Base-by-base conservation (phyloP, 2,888 invertebrate genomes). In the Carabus problematicus region DNA sequence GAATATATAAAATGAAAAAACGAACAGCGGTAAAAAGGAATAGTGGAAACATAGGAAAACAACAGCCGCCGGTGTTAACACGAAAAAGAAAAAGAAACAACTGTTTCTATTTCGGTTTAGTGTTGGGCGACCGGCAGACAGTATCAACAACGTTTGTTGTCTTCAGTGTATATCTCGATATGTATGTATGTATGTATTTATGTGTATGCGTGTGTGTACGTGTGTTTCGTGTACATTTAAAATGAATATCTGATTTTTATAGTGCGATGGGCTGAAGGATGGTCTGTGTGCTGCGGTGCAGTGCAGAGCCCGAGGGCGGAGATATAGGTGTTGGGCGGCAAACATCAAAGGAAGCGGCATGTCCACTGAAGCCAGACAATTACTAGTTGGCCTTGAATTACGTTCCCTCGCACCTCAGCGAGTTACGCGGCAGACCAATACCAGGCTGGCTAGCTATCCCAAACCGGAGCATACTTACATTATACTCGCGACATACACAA, bases 351-450 rank as follows among this genome's bases (percentile, higher is more conserved):
- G 74, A 59, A 73, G 66, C 75, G 75, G 75, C 73, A 54, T 72
- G 71, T 71, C 72, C 74, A 74, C 74, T 75, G 75, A 75, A 70
- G 75, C 75, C 73, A 73, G 74, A 76, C 75, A 76, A 76, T 76
- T 76, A 75, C 75, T 71, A 74, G 73, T 73, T 75, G 75, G 74
- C 75, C 75, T 76, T 76, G 75, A 75, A 76, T 74, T 71, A 71
- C 71, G 72, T 70, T 71, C 73, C 73, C 74, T 75, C 74, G 73
- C 75, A 75, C 75, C 74, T 75, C 74, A 56, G 39, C n/a, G 56
- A 52, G 29, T 56, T 40, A 56, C 56, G 11, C 56, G 19, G 18
- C 52, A 52, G 52, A 52, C 52, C 6, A 29, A 6, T 29, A 52
- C 52, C 52, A 52, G 19, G 52, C 6, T 52, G 29, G 29, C 29